Evolutionary conservation across 2,888 invertebrate genomes (phyloP), one percentile per base, ranked within the genome.

Genomic region (Cyrtodaria siliqua): DNA sequence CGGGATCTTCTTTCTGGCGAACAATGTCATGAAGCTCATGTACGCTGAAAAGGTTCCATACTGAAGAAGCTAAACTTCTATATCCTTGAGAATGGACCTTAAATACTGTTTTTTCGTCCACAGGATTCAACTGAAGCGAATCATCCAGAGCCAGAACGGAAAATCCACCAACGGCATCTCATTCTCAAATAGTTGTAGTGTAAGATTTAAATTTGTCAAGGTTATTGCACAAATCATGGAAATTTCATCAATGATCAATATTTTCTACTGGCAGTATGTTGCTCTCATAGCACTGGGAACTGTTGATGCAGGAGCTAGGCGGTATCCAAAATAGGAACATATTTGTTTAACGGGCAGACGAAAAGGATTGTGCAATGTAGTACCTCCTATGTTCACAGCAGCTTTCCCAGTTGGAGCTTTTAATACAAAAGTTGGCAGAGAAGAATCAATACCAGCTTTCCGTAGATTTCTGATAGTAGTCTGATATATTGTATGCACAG

Each of bases 341-440:
- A 27, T 23, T 3, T 29, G 26, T 49, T 60, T 76, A n/a, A 78
- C 53, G 18, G 75, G 79, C 20, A 79, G 70, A 27, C 40, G 20
- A 61, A 76, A 77, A 12, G 79, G 79, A 50, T 59, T 64, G 49
- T 83, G 83, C 0, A 79, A 47, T 42, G 79, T 83, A 9, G 62
- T 71, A n/a, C 74, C 81, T 64, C 50, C 60, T 27, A 80, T 73
- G 53, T 81, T 83, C 38, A 62, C 57, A 26, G 79, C 81, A 24
- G 81, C 83, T 70, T 73, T 79, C 23, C 81, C 81, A 33, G 79
- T 81, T 29, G 81, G 68, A 33, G 83, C 79, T 55, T 75, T 79
- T n/a, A n/a, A n/a, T n/a, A n/a, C n/a, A n/a, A 79, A 66, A 47
- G 69, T 53, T 20, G 42, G 56, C 42, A 49, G 47, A 47, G 63